Evolutionary conservation across 2,113 vertebrate genomes (phyloP).

Genomic region (Phaethon lepturus): DNA sequence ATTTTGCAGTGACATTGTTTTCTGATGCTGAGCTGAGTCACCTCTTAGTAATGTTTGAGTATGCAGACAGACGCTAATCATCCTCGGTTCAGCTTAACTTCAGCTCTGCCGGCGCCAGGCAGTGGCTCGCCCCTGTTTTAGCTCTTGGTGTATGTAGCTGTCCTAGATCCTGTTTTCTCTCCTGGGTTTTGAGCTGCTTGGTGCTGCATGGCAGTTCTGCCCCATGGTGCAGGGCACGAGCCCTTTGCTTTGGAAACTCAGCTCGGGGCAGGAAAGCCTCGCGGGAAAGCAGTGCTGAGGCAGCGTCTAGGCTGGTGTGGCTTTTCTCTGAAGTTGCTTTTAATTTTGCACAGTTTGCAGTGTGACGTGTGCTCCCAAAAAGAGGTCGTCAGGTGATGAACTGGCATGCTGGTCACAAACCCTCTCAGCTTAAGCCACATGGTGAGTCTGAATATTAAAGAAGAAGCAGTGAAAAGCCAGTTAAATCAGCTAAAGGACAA

Average conservation of each 20-base stretch:
- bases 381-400: background rate
- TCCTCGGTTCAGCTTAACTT: background rate
- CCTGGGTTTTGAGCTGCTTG: background rate
- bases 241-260: background rate
- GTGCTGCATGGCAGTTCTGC: background rate
- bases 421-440: background rate
- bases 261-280: background rate
- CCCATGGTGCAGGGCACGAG: accelerated
- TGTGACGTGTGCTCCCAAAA: background rate
- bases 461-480: background rate
- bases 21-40: background rate
- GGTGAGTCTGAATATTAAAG: background rate
- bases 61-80: background rate
- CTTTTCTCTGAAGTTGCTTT: background rate
- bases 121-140: accelerated
- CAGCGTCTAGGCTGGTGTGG: accelerated
- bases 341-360: background rate
- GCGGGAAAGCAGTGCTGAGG: background rate
- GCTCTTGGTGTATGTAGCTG: accelerated
- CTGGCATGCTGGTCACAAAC: background rate
- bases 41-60: accelerated
- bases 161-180: background rate
- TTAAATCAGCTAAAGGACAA: background rate
- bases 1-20: background rate
- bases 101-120: accelerated